phyloP scores from a whole-genome alignment of 2,113 vertebrate genomes.

The Canis aureus region DNA sequence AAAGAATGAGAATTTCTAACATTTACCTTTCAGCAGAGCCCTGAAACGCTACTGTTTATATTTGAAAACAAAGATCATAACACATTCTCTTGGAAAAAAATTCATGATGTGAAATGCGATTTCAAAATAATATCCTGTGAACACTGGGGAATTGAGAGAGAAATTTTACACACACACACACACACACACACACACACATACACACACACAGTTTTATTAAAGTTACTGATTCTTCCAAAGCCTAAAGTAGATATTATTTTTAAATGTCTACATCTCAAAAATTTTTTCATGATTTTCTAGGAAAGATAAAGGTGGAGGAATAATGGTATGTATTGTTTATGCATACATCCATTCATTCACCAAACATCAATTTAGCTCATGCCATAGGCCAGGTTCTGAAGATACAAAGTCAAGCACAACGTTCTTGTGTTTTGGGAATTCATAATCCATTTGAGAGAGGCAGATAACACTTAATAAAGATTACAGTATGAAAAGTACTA shows the following conservation, averaged over 20 bases:
- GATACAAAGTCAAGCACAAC: not conserved
- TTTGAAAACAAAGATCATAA: slow-evolving; percentile 66
- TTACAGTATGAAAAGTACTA: not conserved
- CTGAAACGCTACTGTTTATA: slow-evolving; percentile 44
- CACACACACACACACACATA: not conserved
- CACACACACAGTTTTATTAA: not conserved
- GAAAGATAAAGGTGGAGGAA: not conserved
- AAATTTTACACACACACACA: not conserved
- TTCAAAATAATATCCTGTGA: slow-evolving; percentile 51
- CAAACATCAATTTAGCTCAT: not conserved
- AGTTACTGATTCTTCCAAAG: not conserved
- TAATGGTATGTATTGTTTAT: not conserved
- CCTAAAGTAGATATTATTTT: slow-evolving; percentile 13
- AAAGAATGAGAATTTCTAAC: slow-evolving; percentile 55
- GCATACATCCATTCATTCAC: not conserved
- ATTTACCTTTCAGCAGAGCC: slow-evolving; percentile 40
- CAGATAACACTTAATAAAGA: not conserved
- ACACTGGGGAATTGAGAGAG: not conserved
- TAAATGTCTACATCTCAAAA: slow-evolving; percentile 18
- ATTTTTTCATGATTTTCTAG: not conserved
- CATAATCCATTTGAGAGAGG: not conserved
- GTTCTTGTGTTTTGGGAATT: not conserved
- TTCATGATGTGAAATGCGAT: slow-evolving; percentile 4
- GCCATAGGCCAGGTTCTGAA: not conserved
- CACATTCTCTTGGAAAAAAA: slow-evolving; percentile 18